Base-by-base conservation (phyloP, 1,140 invertebrate species). In the Drosophila pectinifera region DNA sequence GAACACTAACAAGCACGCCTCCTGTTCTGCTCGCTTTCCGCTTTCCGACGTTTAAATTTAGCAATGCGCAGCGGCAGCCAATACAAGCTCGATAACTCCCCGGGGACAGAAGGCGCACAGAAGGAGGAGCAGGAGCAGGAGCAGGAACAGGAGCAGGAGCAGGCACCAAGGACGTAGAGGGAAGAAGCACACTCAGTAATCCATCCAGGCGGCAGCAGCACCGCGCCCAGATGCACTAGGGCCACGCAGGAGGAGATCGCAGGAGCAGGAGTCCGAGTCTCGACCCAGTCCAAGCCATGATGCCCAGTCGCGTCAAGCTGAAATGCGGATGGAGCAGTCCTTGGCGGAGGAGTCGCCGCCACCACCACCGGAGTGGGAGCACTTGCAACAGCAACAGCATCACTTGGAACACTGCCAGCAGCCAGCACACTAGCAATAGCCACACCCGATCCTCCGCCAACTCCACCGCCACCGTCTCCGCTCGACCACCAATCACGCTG, bases 281-380 rank as follows among this genome's bases (percentile, higher is more conserved):
- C 31, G 13, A 26, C 11, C 28, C n/a, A 28, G 57, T 48, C 63
- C 34, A 39, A 64, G 43, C 45, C 64, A 68, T 68, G 64, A 46
- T 68, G 36, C 64, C 45, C 64, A 72, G 65, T 31, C 68, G 68
- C 51, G 80, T 88, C 20, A 88, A 88, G n/a, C 85, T 89, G 77
- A 89, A 89, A 89, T 74, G 68, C 14, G 55, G 10, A 11, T 18
- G 24, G 46, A 49, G 26, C 38, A 53, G 56, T 11, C 5, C 31
- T 36, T 24, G 22, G 24, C 28, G 22, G 4, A 59, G 41, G 41
- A 31, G 10, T 11, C 11, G n/a, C n/a, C n/a, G n/a, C n/a, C n/a
- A n/a, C n/a, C n/a, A 36, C 11, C 28, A 34, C 3, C 39, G 49
- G n/a, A 36, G 31, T 36, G 49, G 49, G 31, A 64, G 18, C 26